Conservation (phyloP, 2,797 vertebrate genomes). For the Pipistrellus kuhlii region DNA sequence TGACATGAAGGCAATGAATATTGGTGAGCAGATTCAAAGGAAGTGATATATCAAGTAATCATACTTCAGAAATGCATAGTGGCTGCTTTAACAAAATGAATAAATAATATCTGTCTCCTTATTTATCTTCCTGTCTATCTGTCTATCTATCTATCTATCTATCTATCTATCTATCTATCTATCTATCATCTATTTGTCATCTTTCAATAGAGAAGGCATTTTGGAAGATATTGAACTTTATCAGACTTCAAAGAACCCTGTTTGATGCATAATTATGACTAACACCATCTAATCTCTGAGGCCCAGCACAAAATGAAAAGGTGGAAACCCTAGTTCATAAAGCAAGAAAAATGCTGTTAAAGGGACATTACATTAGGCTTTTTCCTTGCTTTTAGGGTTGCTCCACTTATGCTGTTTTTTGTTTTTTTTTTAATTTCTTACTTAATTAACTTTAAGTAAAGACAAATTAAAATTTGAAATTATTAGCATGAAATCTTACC, state of each 20-base stretch:
- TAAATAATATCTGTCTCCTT: neutral
- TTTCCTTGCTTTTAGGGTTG: neutral
- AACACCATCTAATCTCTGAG: neutral
- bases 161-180: neutral
- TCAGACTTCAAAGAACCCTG: neutral
- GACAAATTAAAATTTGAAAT: constrained; percentile 26
- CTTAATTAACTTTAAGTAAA: constrained; percentile 1
- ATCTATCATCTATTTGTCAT: neutral
- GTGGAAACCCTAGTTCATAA: neutral
- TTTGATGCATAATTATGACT: neutral
- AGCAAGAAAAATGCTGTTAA: neutral
- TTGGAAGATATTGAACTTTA: neutral
- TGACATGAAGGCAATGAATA: constrained; percentile 35
- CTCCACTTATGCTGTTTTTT: neutral
- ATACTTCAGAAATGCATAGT: neutral
- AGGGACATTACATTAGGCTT: neutral
- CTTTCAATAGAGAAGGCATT: neutral
- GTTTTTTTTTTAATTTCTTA: neutral
- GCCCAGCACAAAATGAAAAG: neutral
- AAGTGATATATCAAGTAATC: neutral
- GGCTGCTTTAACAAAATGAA: neutral
- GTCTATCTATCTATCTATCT: neutral
- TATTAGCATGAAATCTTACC: neutral
- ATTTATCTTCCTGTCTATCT: neutral
- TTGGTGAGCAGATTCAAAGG: neutral